Evolutionary conservation across 1,140 invertebrate species (phyloP), one percentile per base, ranked within the genome.

Genomic region (Magallana gigas): DNA sequence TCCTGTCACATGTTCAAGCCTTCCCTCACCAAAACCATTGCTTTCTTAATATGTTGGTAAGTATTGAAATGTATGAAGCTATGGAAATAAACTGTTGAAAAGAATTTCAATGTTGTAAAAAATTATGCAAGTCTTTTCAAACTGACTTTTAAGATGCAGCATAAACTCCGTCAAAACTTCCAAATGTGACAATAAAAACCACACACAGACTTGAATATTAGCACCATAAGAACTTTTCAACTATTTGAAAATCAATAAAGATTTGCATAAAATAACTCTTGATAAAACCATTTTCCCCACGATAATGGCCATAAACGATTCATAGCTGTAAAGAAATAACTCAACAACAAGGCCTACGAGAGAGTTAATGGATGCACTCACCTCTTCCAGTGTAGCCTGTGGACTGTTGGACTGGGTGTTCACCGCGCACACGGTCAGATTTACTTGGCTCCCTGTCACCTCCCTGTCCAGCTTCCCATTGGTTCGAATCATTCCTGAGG

Each of bases 381-480:
- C 87, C 83, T 81, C 59, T 62, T 57, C 80, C 14, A 62, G 48
- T 16, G 16, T 80, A 6, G 71, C 87, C 56, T 11, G 59, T 12
- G 87, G 87, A 81, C 36, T 62, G 58, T 57, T 29, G n/a, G 57
- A 83, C 14, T 83, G 81, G 6, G 23, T 68, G 59, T 85, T 16
- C 16, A 93, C 84, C 1, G 91, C 92, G 87, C 90, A 92, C 12
- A 93, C 90, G 81, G 90, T 87, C 18, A 93, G 88, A 64, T 88
- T 88, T 14, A 93, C 88, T 3, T 87, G 68, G 84, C 84, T 87
- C 48, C 90, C 91, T 62, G 90, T 86, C 14, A 71, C 83, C 86
- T 99, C 98, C 71, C 98, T 95, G 94, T 99, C 98, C 91, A 99
- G 95, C 59, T 96, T 95, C 5, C 96, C 96, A 1, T 97, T 97